Evolutionary conservation across 2,797 vertebrate species (phyloP), one percentile per base, ranked within the genome.

Genomic region (Buceros bicornis): DNA sequence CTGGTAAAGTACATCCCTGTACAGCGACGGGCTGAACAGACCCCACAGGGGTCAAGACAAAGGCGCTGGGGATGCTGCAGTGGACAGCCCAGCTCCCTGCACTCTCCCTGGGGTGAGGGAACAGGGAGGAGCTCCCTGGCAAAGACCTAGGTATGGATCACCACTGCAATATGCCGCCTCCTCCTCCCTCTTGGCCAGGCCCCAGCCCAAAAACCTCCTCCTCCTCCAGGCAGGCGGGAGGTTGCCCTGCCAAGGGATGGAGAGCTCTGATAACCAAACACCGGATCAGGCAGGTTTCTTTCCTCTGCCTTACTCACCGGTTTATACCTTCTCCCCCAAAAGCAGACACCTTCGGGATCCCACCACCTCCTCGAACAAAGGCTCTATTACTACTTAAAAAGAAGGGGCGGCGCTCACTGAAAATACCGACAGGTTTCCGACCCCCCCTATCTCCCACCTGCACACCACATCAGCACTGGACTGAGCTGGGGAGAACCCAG

Each of bases 241-340:
- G 37, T 21, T 70, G 48, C 24, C 58, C 42, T 20, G 35, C 53
- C 48, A 70, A 14, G 10, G 56, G 11, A 35, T 2, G 22, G 37
- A 15, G 43, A 45, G 24, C 6, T 64, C 11, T 1, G 58, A 31
- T 28, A 84, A 28, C 10, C 11, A 21, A 87, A 33, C 17, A 24
- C 17, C 28, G 20, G 37, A 21, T 0, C 5, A 12, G 4, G 17
- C 0, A 0, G 1, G 1, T 25, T 91, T 28, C 45, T 25, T 29
- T 40, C 35, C 19, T 24, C 58, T 40, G 43, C 76, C 67, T 69
- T 24, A 14, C 35, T 56, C 11, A 13, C 5, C 31, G 25, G 22
- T 11, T 65, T 11, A 42, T 10, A 8, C n/a, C 43, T 60, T 42
- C 42, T 60, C 4, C 47, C 28, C 16, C 17, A 21, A 50, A 60